A percentile compares a stretch with the other conserved stretches of the same genome.
Conservation (phyloP, 1,140 invertebrate genomes). For the Drosophila azteca region DNA sequence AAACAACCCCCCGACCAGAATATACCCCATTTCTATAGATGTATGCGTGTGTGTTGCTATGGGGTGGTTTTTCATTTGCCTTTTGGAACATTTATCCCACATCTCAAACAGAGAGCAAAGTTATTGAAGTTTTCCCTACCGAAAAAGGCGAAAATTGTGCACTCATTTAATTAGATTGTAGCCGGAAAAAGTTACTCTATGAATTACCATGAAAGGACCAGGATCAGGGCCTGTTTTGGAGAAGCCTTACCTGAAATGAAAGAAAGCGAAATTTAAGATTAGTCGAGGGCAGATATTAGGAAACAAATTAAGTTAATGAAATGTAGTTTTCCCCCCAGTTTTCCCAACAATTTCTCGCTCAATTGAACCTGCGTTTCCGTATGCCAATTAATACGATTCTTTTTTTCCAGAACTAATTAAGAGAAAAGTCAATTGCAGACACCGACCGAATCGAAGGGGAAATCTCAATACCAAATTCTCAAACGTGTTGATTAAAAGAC, state of each 20-base stretch:
- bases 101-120: conserved; percentile 1
- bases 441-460: conserved; percentile 12
- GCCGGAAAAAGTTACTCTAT: conserved; percentile 26
- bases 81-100: conserved; percentile 32
- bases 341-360: too few species aligned
- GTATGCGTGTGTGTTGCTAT: conserved; percentile 21
- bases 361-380: conserved; percentile 34
- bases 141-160: conserved; percentile 38
- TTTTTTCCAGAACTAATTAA: conserved; percentile 69
- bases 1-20: conserved; percentile 75
- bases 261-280: conserved; percentile 14
- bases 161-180: conserved; percentile 62
- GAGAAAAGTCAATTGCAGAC: conserved; percentile 66
- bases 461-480: conserved; percentile 43
- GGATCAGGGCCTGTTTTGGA: neutral
- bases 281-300: neutral
- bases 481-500: conserved; percentile 69
- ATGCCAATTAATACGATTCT: conserved; percentile 62
- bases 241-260: conserved; percentile 58
- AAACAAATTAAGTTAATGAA: neutral
- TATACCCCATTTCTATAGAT: conserved; percentile 48
- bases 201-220: conserved; percentile 17
- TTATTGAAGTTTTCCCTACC: conserved; percentile 57
- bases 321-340: conserved; percentile 44
- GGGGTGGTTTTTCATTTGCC: conserved; percentile 61